A percentile compares a stretch with the other conserved stretches of the same genome.
Evolutionary conservation across 2,888 invertebrate genomes (phyloP).

Genomic region (Anarsia innoxiella): DNA sequence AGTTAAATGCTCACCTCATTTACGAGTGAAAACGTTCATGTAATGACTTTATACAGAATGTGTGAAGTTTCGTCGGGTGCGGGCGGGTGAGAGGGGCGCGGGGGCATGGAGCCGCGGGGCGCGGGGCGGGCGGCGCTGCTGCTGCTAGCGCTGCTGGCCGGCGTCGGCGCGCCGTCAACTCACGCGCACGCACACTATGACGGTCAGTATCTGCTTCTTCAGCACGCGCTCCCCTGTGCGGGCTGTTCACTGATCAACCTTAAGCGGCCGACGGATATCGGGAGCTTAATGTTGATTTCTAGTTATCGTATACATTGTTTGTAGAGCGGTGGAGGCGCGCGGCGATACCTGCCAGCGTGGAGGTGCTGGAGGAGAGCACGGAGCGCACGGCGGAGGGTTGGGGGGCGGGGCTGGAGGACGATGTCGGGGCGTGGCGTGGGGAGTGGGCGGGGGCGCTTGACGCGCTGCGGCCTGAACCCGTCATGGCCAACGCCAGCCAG

Average conservation of each 20-base stretch:
- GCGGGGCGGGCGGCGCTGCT: conserved; percentile 18
- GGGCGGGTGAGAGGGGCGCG: conserved; percentile 9
- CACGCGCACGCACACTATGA: too few relatives aligned
- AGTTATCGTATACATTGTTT: background rate
- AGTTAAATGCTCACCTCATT: too few relatives aligned
- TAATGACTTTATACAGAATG: too few relatives aligned
- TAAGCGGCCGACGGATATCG: background rate
- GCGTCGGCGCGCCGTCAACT: conserved; percentile 25
- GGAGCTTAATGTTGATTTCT: too few relatives aligned
- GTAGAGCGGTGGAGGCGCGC: conserved; percentile 18
- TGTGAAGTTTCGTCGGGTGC: too few relatives aligned
- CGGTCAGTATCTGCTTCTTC: too few relatives aligned
- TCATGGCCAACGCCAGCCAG: conserved; percentile 83
- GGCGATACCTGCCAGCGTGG: conserved; percentile 12
- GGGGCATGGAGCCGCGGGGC: conserved; percentile 3
- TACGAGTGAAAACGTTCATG: too few relatives aligned
- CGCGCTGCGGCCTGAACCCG: conserved; percentile 56
- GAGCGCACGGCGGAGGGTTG: conserved; percentile 23
- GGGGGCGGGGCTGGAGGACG: conserved; percentile 34
- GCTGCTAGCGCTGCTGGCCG: conserved; percentile 27
- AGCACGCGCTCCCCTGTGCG: too few relatives aligned
- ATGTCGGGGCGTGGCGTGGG: conserved; percentile 76
- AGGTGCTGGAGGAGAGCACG: conserved; percentile 9
- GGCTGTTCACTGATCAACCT: too few relatives aligned
- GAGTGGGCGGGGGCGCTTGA: conserved; percentile 75